Base-by-base conservation (phyloP, 1,140 invertebrate genomes). In the Drosophila varians region DNA sequence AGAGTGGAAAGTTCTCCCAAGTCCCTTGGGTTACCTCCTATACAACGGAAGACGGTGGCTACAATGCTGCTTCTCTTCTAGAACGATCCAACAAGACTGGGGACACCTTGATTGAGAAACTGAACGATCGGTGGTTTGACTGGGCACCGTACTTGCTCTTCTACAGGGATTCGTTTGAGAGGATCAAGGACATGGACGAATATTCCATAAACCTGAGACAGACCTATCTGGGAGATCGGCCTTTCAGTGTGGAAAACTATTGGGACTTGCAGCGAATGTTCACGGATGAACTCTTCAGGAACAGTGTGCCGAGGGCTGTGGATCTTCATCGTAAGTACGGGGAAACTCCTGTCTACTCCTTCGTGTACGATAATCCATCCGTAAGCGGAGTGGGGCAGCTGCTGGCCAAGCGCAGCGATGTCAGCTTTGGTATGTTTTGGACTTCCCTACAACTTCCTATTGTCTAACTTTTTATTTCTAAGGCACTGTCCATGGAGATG, bases 1-100 rank as follows among this genome's bases (percentile, higher is more conserved):
- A 70, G 36, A 89, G 87, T 6, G 92, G 92, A 6, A 77, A 92
- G 25, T 91, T 90, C 14, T 79, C 92, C 1, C 92, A 93, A 56
- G 69, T 93, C 26, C 93, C 93, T 28, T 93, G 92, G 92, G 69
- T 93, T 4, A 91, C 91, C 16, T 91, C 92, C 4, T 89, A 93
- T 5, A 91, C 90, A 3, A 91, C 86, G 9, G 91, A 93, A 60
- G 93, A 93, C 77, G 93, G 92, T 45, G 88, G 94, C 12, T 94
- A 92, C 68, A 92, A 92, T 28, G 92, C 90, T 18, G 92, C 92
- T 46, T 86, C 40, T 3, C 40, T 80, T 0, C 5, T 78, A 25
- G 46, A 68, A 38, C 34, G 21, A 16, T 51, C 61, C 14, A 7
- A 31, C 1, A 36, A 55, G 6, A 31, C 45, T 1, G 57, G 54